Conservation (phyloP, 2,797 vertebrate genomes). For the Falco biarmicus region DNA sequence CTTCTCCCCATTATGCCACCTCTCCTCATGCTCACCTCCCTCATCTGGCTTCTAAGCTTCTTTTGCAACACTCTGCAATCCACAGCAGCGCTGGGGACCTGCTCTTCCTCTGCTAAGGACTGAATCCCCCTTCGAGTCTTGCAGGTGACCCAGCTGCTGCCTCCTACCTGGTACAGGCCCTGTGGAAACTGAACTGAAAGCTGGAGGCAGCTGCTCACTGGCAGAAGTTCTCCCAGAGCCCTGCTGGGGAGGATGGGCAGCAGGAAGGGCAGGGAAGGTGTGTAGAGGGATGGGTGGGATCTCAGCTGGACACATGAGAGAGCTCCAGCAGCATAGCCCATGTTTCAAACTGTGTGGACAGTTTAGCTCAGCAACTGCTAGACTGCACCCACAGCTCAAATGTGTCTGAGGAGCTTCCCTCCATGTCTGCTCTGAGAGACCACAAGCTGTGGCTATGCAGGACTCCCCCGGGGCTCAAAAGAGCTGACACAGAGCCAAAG, state of each 20-base stretch:
- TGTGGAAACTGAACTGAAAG: conserved; percentile 85
- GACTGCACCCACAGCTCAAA: not conserved
- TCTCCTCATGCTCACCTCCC: not conserved
- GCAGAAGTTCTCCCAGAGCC: too few relatives aligned
- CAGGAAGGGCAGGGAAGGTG: conserved; percentile 71
- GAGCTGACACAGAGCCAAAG: not conserved
- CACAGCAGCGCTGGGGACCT: not conserved
- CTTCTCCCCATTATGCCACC: not conserved
- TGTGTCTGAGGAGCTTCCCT: not conserved
- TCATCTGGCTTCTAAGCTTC: not conserved
- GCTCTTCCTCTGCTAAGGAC: not conserved
- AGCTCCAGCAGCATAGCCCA: not conserved
- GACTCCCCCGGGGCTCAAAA: not conserved
- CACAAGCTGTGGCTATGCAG: not conserved
- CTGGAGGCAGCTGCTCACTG: conserved; percentile 76
- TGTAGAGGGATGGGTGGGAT: not conserved
- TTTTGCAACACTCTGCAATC: not conserved
- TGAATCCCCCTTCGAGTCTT: not conserved
- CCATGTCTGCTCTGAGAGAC: too few relatives aligned
- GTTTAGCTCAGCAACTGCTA: not conserved
- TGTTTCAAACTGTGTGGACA: not conserved
- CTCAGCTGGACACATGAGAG: not conserved
- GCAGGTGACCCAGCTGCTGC: conserved; percentile 78
- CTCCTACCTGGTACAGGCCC: conserved; percentile 83
- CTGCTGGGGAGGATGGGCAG: too few relatives aligned